A percentile compares a stretch with the other conserved stretches of the same genome.
Evolutionary conservation across 2,797 vertebrate genomes (phyloP).

Genomic region (Lycodopsis pacificus): DNA sequence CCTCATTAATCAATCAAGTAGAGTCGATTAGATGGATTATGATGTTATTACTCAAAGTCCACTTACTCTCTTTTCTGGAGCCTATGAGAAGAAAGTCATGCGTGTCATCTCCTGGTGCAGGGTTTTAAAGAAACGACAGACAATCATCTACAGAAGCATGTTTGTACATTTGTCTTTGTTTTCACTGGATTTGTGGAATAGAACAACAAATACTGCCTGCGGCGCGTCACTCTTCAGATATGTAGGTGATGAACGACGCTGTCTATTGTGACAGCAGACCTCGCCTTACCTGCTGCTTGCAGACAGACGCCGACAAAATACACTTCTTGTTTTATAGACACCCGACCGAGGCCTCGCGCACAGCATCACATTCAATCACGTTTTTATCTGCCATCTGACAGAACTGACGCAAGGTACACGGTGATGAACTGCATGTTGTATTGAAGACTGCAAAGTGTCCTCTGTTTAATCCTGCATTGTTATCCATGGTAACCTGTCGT

Average conservation of each 20-base stretch:
- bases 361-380: constrained; percentile 11
- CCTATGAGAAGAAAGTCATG: not conserved
- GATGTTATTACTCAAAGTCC: not conserved
- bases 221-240: constrained; percentile 34
- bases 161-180: constrained; percentile 25
- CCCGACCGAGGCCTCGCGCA: constrained; percentile 35
- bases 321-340: constrained; percentile 47
- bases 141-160: not conserved
- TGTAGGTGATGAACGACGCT: constrained; percentile 43
- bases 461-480: constrained; percentile 29
- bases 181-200: constrained; percentile 19
- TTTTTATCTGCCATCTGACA: constrained; percentile 28
- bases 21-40: not conserved
- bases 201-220: constrained; percentile 25
- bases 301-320: constrained; percentile 61
- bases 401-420: constrained; percentile 6
- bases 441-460: constrained; percentile 22
- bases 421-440: constrained; percentile 6
- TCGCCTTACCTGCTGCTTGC: constrained; percentile 36
- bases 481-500: constrained; percentile 29
- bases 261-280: constrained; percentile 73
- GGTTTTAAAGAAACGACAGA: not conserved
- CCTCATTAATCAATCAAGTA: not conserved
- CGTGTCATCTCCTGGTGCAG: not conserved
- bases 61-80: not conserved